Base-by-base conservation (phyloP, 2,888 invertebrate species). In the Anoplius nigerrimus region DNA sequence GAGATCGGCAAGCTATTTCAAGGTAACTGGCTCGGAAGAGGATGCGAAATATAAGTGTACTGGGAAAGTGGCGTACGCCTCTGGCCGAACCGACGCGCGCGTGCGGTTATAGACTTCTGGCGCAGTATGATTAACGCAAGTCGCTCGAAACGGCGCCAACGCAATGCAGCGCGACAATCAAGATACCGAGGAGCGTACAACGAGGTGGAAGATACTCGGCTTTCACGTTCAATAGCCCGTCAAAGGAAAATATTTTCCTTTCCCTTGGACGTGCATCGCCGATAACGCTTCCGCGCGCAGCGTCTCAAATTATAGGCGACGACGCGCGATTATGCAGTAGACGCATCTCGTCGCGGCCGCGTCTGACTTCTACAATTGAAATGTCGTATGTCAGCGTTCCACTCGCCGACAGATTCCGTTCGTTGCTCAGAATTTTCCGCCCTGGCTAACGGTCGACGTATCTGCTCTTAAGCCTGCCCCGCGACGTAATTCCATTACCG, bases 1-100 rank as follows among this genome's bases (percentile, higher is more conserved):
- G 69, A 71, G 71, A 81, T 78, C 79, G 57, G 53, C 66, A 57
- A 66, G 74, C 76, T 83, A 82, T 81, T 82, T 81, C 76, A 72
- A 78, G 79, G 78, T 80, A 71, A 76, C 75, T 53, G 66, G 11
- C 11, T 34, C 8, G 34, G 34, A 8, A 3, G 34, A 34, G 11
- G 34, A 34, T 24, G 34, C 1, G 6, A 11, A 34, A 11, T 34
- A 34, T 34, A 11, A 34, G 6, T 34, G 11, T 34, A 13, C 4
- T 34, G 34, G 34, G 11, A 13, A 34, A 34, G 24, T 24, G 2
- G 24, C 34, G 55, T 46, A 24, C 55, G 16, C 55, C 55, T 34
- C 21, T 48, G 34, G 27, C 27, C 18, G n/a, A 46, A 0, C n/a
- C n/a, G n/a, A 58, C 3, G 51, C 53, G 56, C 20, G 22, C 22